Evolutionary conservation across 1,140 invertebrate species (phyloP).

Genomic region (Brevipalpus yothersi): DNA sequence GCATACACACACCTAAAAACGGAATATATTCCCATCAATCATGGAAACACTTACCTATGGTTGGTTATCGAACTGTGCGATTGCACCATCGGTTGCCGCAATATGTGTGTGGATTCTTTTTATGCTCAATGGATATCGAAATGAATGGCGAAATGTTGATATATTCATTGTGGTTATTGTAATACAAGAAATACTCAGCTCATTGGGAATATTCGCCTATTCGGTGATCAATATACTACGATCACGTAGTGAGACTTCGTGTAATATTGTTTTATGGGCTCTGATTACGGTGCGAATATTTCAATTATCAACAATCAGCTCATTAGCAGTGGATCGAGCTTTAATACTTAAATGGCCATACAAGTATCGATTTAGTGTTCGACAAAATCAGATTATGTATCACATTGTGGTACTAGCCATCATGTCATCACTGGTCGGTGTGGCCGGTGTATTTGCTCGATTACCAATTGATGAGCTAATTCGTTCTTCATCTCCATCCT

Average conservation of each 20-base stretch:
- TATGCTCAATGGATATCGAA: slow-evolving; percentile 25
- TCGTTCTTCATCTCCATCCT: not conserved
- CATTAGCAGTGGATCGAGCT: slow-evolving; percentile 25
- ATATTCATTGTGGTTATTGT: slow-evolving; percentile 26
- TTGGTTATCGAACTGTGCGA: slow-evolving; percentile 12
- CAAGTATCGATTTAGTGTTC: slow-evolving; percentile 23
- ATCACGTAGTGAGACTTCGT: slow-evolving; percentile 17
- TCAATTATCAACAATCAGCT: slow-evolving; percentile 26
- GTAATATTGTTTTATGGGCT: slow-evolving; percentile 24
- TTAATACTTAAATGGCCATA: slow-evolving; percentile 24
- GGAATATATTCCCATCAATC: not conserved
- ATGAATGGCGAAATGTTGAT: slow-evolving; percentile 27
- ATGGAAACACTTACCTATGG: slow-evolving; percentile 8
- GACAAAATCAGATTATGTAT: slow-evolving; percentile 26
- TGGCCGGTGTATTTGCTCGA: slow-evolving; percentile 17
- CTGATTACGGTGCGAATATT: slow-evolving; percentile 26
- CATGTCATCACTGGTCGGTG: slow-evolving; percentile 23
- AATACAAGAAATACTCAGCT: slow-evolving; percentile 23
- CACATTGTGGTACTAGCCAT: slow-evolving; percentile 27
- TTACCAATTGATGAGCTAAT: not conserved
- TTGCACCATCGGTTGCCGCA: slow-evolving; percentile 10
- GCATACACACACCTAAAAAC: not conserved
- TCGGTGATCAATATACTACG: slow-evolving; percentile 24
- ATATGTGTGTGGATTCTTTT: slow-evolving; percentile 16
- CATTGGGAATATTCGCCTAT: slow-evolving; percentile 23